Base-by-base conservation (phyloP, 2,888 invertebrate genomes). In the Polylopha cassiicola region DNA sequence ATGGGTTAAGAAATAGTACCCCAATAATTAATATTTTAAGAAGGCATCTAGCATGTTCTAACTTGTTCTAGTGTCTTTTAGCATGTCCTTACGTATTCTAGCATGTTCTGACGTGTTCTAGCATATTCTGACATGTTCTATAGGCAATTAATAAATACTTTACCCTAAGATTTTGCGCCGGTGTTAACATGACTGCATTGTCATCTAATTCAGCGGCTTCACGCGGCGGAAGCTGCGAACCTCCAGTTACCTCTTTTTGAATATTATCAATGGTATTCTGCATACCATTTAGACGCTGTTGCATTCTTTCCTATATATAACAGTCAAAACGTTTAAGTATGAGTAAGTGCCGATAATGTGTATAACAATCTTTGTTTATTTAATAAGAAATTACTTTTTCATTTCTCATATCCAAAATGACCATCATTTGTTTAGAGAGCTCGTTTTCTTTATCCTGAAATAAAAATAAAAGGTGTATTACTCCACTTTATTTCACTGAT, bases 211-310 rank as follows among this genome's bases (percentile, higher is more conserved):
- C 66, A 0, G 62, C 55, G 2, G 47, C 53, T 6, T 44, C 41
- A n/a, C 39, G 47, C 6, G 42, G 7, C 6, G 44, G 17, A 7
- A 31, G 24, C 9, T 37, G 9, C 36, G 39, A 31, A 9, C 59
- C 52, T 2, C 65, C 69, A 2, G 66, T 63, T 43, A 77, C 51
- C 58, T 78, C 75, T 55, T 74, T 73, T 56, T 73, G 73, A 13
- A 77, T 65, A 48, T 75, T 77, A 53, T 73, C 73, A 26, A 79
- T 74, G 7, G 61, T 74, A 46, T 50, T 56, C 57, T 69, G 70
- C 73, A 74, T 70, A 21, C 51, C 53, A 36, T 58, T 51, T 36
- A 76, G 67, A 43, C 61, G 65, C 16, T 67, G 60, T 33, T 68
- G 66, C 9, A 79, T 61, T 5, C 68, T 65, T 24, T 73, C 76